A percentile compares a stretch with the other conserved stretches of the same genome.
phyloP scores from a whole-genome alignment of 2,888 invertebrate genomes.

The Andrena trimmerana region DNA sequence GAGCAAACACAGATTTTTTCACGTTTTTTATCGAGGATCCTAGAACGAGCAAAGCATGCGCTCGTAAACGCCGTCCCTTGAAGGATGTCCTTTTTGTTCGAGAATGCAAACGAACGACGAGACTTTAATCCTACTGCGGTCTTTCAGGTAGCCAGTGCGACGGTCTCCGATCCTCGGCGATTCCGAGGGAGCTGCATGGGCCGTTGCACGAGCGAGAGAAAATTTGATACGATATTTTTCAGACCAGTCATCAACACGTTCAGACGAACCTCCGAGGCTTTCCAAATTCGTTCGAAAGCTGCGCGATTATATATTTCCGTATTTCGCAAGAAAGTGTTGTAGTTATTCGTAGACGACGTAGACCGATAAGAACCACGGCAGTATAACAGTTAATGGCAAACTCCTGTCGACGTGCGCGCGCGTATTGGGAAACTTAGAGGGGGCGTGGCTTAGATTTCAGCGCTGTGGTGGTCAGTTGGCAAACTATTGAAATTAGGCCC shows the following conservation, averaged over 20 bases:
- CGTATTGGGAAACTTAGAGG: neutral
- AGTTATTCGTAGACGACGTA: neutral
- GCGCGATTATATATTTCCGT: conserved; percentile 15
- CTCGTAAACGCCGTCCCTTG: conserved; percentile 55
- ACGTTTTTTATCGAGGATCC: conserved; percentile 42
- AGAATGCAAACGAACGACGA: conserved; percentile 14
- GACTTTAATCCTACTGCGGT: conserved; percentile 33
- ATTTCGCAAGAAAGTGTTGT: conserved; percentile 11
- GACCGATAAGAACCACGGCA: neutral
- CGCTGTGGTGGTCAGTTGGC: too few relatives aligned
- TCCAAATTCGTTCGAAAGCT: neutral
- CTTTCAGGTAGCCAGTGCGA: conserved; percentile 44
- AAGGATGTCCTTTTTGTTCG: conserved; percentile 54
- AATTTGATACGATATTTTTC: conserved; percentile 57
- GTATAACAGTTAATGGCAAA: neutral
- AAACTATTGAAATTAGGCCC: too few relatives aligned
- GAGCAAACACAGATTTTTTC: conserved; percentile 10
- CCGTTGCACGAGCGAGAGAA: conserved; percentile 15
- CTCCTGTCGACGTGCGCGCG: conserved; percentile 5
- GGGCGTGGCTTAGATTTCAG: too few relatives aligned
- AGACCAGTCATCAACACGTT: conserved; percentile 13
- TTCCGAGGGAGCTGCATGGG: neutral
- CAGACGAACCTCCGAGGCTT: neutral
- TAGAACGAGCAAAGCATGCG: conserved; percentile 15
- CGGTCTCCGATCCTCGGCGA: neutral